Base-by-base conservation (phyloP, 2,797 vertebrate species). In the Manis javanica region DNA sequence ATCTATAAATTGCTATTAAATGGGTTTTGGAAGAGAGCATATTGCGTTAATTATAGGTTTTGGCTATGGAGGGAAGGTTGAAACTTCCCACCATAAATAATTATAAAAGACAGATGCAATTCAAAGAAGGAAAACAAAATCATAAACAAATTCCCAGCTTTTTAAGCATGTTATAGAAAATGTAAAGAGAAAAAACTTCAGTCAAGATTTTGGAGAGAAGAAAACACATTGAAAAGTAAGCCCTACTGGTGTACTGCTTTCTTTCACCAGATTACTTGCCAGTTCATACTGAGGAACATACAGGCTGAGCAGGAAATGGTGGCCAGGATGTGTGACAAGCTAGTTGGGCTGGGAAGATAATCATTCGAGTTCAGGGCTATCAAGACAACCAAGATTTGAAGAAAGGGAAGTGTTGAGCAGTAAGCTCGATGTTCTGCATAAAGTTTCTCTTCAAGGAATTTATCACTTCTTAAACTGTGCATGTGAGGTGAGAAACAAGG, bases 1-100 rank as follows among this genome's bases (percentile, higher is more conserved):
- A 42, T 59, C 23, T 86, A 21, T 82, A 49, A 77, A 37, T 72
- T n/a, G 53, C 15, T 78, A 61, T 93, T 94, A 90, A 94, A 87
- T 29, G 24, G 77, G 19, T 51, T 84, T 61, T 66, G 19, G 55
- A 55, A 84, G n/a, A 84, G 2, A 26, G 19, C 15, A 57, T 39
- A 68, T 72, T 94, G 86, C 66, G 53, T 85, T 94, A 90, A 93
- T 90, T 77, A 55, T 26, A 78, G 29, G 23, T 85, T 74, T 91
- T 61, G 51, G 10, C 51, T n/a, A 42, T 26, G 21, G 24, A 69
- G 1, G 84, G 2, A 57, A 84, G 29, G 13, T 87, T 87, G 49
- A 91, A 83, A 72, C 5, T n/a, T 84, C 37, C 21, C n/a, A 91
- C 24, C 55, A 34, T 7, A 31, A 64, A 42, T 51, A 68, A 78